Conservation (phyloP, 2,113 vertebrate species). For the Cichladusa arquata region DNA sequence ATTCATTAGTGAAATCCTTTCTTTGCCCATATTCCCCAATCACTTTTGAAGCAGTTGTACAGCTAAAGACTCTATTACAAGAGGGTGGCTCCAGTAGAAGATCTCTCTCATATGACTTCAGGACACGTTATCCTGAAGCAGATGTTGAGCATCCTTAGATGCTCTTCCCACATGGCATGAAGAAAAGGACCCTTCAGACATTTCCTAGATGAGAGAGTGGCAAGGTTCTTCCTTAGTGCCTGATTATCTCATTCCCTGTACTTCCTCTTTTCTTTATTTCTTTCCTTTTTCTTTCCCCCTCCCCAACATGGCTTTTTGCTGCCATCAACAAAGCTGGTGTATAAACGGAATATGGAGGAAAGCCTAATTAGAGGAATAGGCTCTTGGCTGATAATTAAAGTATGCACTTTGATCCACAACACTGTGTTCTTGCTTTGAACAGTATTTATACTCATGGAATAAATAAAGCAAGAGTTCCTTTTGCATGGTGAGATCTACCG, state of each 20-base stretch:
- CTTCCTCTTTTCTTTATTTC: background rate
- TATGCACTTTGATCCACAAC: background rate
- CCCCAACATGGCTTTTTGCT: background rate
- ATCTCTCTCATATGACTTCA: background rate
- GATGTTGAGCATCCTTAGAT: background rate
- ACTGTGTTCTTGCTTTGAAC: background rate
- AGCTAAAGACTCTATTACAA: background rate
- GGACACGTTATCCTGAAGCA: background rate
- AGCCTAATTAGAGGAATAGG: background rate
- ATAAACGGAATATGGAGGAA: background rate
- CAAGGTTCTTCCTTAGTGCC: background rate
- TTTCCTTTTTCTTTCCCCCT: rapidly evolving
- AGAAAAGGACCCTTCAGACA: background rate
- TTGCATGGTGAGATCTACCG: background rate
- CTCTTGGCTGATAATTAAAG: background rate
- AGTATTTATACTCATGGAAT: background rate
- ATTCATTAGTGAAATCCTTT: slow-evolving; percentile 38
- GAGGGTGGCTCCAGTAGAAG: background rate
- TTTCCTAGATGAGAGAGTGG: background rate
- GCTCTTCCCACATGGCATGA: background rate
- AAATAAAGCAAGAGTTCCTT: background rate
- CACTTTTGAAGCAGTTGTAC: background rate
- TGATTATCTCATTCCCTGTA: background rate
- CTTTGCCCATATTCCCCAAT: slow-evolving; percentile 16
- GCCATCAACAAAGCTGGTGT: background rate